Evolutionary conservation across 2,888 invertebrate genomes (phyloP), one percentile per base, ranked within the genome.

Genomic region (Leucania comma): DNA sequence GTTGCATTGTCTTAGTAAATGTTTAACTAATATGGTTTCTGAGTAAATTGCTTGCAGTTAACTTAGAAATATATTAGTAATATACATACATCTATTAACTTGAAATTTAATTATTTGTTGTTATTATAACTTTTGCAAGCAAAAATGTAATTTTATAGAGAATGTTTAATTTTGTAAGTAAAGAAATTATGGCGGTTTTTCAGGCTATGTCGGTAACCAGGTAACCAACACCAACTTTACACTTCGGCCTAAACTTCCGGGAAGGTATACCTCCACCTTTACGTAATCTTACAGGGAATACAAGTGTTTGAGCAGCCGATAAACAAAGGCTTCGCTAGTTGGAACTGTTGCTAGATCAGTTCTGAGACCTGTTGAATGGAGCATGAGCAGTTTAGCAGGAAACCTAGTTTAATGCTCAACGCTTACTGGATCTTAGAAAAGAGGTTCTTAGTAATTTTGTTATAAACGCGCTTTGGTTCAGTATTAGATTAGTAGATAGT

Each of bases 361-460:
- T 87, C 88, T 74, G 50, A 72, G 89, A 89, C 82, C 72, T 86
- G 88, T 86, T 88, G 86, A 87, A 86, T 86, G 78, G 78, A 73
- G 69, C 53, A 54, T n/a, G n/a, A n/a, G n/a, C n/a, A n/a, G n/a
- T 57, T 72, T 81, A 74, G 68, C 62, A 22, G 24, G 10, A 66
- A 63, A 72, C 75, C 57, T 61, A 46, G 61, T 73, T 58, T 56
- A 46, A 22, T n/a, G 38, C 53, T 14, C 60, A 62, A 54, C 50
- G 26, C 57, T 58, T 54, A 68, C 56, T 62, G 42, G 26, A 67
- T 75, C 56, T 26, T 3, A 29, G 65, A 57, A 60, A 51, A 53
- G 42, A 29, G 53, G 56, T 78, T 70, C 69, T 53, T 22, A 17
- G 60, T 66, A 74, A 63, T 63, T 54, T 51, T 62, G 2, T 22